Percentiles rank a stretch among this genome's conserved stretches.
These are phyloP conservation scores for Apodemus agrarius DNA, from an alignment of 2,797 vertebrate genomes.

Conservation along the genomic window DNA sequence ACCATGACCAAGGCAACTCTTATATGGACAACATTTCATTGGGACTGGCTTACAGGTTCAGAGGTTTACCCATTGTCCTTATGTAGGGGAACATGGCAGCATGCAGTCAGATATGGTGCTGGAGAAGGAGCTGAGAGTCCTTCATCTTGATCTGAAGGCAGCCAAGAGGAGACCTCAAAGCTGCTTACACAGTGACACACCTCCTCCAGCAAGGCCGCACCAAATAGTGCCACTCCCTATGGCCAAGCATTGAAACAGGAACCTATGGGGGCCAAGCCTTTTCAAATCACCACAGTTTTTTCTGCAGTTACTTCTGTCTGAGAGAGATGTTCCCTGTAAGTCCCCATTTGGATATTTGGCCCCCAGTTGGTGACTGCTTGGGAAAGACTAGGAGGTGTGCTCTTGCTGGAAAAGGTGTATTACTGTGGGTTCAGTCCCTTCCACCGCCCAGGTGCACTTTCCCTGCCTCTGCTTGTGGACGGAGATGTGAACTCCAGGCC, in stretches of 20 bases:
- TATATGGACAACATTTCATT: background rate
- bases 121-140: background rate
- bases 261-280: background rate
- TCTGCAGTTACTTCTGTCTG: conserved; percentile 1
- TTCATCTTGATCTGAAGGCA: too few species aligned
- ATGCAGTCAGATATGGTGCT: background rate
- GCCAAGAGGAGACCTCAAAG: background rate
- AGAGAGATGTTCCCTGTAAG: background rate
- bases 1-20: background rate
- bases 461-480: too few species aligned
- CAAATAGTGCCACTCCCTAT: too few species aligned
- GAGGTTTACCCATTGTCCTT: background rate
- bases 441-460: background rate
- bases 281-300: background rate
- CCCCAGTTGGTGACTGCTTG: background rate
- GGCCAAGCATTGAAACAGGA: too few species aligned
- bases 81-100: background rate
- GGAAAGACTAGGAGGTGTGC: background rate
- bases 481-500: background rate
- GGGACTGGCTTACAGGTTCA: background rate
- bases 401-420: background rate
- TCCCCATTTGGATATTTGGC: background rate
- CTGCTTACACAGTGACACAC: too few species aligned
- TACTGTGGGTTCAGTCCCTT: background rate
- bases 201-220: too few species aligned